Base-by-base conservation (phyloP, 2,888 invertebrate species). In the Acanthosepion lycidas region DNA sequence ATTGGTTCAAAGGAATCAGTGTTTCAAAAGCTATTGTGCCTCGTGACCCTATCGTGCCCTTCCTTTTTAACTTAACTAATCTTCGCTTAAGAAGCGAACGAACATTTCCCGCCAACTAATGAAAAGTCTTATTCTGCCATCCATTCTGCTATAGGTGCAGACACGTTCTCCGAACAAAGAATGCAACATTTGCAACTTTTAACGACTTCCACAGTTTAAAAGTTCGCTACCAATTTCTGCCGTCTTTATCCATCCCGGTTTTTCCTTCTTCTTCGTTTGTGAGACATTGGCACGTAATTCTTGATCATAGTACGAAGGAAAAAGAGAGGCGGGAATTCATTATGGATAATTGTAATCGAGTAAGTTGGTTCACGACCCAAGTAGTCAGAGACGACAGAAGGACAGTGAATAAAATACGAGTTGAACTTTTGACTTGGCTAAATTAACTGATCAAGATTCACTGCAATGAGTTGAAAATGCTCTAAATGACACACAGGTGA, bases 261-360 rank as follows among this genome's bases (percentile, higher is more conserved):
- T 59, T 78, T n/a, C 78, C 78, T 78, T 78, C 78, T 78, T 78
- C 78, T n/a, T 78, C n/a, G n/a, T 78, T 33, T 78, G 78, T n/a
- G 78, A 78, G 78, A 78, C n/a, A 78, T 78, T 78, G 78, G n/a
- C 78, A 18, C 78, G n/a, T 33, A 78, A 78, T 78, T 78, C 33
- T 18, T 78, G n/a, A n/a, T 78, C 78, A n/a, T 78, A n/a, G 78
- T 15, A n/a, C 78, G 78, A 23, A 59, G 59, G 42, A 59, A 78
- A 78, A 78, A 78, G 78, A n/a, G 78, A 78, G 78, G 78, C 78
- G 78, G n/a, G 78, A 78, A 78, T 33, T 78, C 78, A 78, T 78
- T 78, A 78, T n/a, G n/a, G 78, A 78, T 78, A 78, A 78, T 78
- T 78, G 78, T 78, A 33, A 78, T 78, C 78, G 78, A 78, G 78